Evolutionary conservation across 2,888 invertebrate genomes (phyloP).

Genomic region (Scaptomyza reducta): DNA sequence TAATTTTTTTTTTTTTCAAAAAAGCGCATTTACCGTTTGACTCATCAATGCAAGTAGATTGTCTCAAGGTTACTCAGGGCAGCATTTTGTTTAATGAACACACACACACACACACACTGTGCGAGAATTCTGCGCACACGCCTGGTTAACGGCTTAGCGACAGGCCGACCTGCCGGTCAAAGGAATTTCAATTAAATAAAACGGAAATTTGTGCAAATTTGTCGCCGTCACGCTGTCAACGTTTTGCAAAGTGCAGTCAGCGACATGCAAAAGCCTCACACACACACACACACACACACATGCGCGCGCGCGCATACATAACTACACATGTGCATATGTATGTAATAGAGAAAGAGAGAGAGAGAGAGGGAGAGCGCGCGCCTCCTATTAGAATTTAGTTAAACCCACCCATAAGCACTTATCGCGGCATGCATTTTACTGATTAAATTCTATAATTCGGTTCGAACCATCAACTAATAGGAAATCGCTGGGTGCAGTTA

Average conservation of each 20-base stretch:
- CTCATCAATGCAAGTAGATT: neutral
- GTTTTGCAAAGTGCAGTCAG: constrained; percentile 54
- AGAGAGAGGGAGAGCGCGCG: neutral
- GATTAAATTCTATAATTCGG: constrained; percentile 6
- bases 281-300: constrained; percentile 26
- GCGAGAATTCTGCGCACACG: constrained; percentile 28
- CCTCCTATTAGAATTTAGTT: neutral
- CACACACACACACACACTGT: constrained; percentile 29
- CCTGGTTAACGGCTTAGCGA: constrained; percentile 23
- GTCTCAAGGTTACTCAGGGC: constrained; percentile 34
- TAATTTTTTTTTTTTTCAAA: neutral
- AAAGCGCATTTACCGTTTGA: neutral
- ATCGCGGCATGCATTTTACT: constrained; percentile 3
- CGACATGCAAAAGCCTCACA: constrained; percentile 20
- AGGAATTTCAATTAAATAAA: constrained; percentile 67
- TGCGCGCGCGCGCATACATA: too few species aligned
- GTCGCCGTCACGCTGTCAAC: constrained; percentile 41
- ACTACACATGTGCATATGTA: constrained; percentile 2
- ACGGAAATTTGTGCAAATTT: constrained; percentile 56
- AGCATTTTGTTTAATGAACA: constrained; percentile 3
- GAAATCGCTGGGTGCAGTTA: neutral
- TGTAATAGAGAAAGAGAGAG: too few species aligned
- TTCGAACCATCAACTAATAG: neutral
- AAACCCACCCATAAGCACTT: constrained; percentile 8
- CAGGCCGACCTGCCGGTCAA: constrained; percentile 31